Evolutionary conservation across 2,797 vertebrate species (phyloP).

Genomic region (Sarcoramphus papa): DNA sequence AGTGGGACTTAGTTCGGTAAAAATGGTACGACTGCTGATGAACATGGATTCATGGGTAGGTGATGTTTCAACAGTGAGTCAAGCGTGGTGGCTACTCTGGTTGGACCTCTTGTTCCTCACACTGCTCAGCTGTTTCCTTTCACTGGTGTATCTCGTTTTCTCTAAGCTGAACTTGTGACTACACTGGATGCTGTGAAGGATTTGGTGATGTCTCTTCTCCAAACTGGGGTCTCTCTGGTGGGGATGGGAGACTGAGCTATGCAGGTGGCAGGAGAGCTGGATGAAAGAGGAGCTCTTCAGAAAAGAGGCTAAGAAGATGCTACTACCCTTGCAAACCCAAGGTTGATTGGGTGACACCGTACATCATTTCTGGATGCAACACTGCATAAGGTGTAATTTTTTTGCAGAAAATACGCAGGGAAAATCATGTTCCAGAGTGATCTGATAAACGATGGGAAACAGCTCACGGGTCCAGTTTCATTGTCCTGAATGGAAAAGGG

Average conservation of each 20-base stretch:
- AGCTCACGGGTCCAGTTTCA: not conserved
- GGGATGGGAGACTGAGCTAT: not conserved
- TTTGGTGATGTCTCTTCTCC: not conserved
- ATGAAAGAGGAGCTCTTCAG: not conserved
- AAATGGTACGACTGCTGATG: not conserved
- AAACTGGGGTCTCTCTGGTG: not conserved
- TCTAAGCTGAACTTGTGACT: not conserved
- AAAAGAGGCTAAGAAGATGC: not conserved
- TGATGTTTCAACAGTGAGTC: not conserved
- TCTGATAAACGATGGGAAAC: not conserved
- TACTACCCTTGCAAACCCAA: not conserved
- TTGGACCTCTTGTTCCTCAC: not conserved
- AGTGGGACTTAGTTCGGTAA: not conserved
- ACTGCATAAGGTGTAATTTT: not conserved
- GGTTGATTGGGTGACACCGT: not conserved
- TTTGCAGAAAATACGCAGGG: not conserved
- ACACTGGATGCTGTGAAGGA: not conserved
- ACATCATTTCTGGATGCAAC: not conserved
- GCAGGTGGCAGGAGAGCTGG: not conserved
- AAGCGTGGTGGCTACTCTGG: accelerated
- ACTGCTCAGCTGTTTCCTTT: not conserved
- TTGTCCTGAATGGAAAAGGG: not conserved
- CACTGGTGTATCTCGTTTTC: not conserved
- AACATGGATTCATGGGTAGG: not conserved
- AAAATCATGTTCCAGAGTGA: not conserved